A percentile compares a stretch with the other conserved stretches of the same genome.
Conservation (phyloP, 2,113 vertebrate genomes). For the Macaca nemestrina region DNA sequence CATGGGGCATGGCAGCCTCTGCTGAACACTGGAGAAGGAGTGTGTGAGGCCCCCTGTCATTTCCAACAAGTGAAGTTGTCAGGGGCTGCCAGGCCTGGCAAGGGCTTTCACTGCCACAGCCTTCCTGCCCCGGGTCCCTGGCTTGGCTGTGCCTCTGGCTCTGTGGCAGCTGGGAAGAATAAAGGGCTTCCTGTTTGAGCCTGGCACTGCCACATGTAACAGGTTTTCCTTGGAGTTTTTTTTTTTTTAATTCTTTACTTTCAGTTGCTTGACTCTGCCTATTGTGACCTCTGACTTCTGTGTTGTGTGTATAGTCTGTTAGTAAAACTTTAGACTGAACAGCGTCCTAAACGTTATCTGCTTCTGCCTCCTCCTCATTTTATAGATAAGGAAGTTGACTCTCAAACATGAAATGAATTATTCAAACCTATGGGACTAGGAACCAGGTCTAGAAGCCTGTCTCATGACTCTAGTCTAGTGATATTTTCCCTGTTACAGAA, state of each 20-base stretch:
- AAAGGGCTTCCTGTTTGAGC: constrained; percentile 31
- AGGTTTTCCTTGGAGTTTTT: neutral
- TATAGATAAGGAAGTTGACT: constrained; percentile 21
- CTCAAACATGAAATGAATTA: neutral
- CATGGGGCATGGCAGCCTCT: neutral
- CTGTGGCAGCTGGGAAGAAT: neutral
- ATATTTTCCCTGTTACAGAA: neutral
- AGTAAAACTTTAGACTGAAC: neutral
- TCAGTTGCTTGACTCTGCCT: neutral
- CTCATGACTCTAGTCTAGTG: neutral
- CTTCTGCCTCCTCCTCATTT: constrained; percentile 9
- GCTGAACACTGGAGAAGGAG: neutral
- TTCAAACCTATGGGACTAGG: neutral
- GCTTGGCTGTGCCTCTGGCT: neutral
- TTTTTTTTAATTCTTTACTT: neutral
- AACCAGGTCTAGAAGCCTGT: neutral
- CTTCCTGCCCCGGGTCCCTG: neutral
- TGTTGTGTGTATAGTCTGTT: neutral
- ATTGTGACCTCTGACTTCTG: constrained; percentile 13
- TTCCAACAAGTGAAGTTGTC: neutral
- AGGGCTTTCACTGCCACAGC: neutral
- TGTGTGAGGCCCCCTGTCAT: neutral
- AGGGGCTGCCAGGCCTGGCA: neutral
- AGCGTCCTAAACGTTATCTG: neutral
- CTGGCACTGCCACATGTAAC: neutral